Conservation (phyloP, 2,888 invertebrate genomes). For the Limnephilus lunatus region DNA sequence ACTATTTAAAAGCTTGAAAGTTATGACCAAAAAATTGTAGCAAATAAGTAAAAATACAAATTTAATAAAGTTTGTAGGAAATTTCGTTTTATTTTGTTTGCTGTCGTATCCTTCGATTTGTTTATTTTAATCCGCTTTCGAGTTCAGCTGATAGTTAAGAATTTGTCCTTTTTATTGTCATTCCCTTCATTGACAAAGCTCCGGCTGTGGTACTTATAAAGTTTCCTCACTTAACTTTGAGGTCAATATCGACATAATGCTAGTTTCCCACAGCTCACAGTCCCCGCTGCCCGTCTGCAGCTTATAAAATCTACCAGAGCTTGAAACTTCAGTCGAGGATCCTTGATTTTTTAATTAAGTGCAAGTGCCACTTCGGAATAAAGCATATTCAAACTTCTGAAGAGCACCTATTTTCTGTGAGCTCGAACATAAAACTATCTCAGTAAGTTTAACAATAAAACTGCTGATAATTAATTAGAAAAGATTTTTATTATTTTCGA, state of each 20-base stretch:
- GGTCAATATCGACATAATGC: slow-evolving; percentile 31
- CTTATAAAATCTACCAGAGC: not conserved
- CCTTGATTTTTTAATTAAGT: slow-evolving; percentile 41
- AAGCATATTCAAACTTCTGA: slow-evolving; percentile 21
- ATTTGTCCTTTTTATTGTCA: not conserved
- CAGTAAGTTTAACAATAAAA: not conserved
- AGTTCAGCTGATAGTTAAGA: not conserved
- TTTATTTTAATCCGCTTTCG: slow-evolving; percentile 21
- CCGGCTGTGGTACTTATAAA: slow-evolving; percentile 2
- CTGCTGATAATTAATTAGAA: not conserved
- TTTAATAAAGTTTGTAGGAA: not conserved
- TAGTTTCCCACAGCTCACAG: not conserved
- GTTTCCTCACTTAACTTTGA: not conserved
- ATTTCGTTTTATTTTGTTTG: not conserved
- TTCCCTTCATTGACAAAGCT: not conserved
- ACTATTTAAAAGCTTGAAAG: too few relatives aligned
- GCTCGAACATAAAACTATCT: not conserved
- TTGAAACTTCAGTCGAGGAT: slow-evolving; percentile 16
- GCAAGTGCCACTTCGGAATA: slow-evolving; percentile 22
- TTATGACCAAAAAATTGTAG: too few relatives aligned
- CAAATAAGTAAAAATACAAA: too few relatives aligned
- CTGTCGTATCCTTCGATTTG: not conserved
- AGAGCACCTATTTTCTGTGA: slow-evolving; percentile 1
- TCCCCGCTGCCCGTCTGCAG: not conserved
- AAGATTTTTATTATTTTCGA: not conserved